Evolutionary conservation across 1,140 invertebrate genomes (phyloP), one percentile per base, ranked within the genome.

Genomic region (Pseudomyrmex dendroicus): DNA sequence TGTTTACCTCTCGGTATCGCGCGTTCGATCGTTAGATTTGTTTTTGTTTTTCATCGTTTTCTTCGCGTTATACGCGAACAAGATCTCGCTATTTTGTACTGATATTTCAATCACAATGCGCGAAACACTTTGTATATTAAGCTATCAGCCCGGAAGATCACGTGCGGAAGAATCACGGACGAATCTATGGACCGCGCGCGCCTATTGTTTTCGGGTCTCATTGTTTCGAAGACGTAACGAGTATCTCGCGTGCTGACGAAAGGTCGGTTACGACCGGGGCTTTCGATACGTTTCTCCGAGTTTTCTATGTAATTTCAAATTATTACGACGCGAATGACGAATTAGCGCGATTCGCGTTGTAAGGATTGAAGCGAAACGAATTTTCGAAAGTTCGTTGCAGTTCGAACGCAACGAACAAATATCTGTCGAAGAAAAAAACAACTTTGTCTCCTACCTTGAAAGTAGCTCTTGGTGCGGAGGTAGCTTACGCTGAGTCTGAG

Each of bases 391-490:
- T 35, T 35, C 5, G 35, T 35, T 35, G 35, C 50, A 52, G 13
- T 20, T 20, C 13, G 13, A 5, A 59, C 15, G 15, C 15, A 57
- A 48, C 35, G 44, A 52, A 64, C 12, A 35, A 15, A 44, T 20
- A 12, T 35, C 1, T 15, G 8, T 20, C 8, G 56, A 15, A 13
- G 35, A 76, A 54, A 7, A 2, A 15, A 56, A 48, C 25, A 3
- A 15, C 15, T 59, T 4, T 4, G 50, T 35, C 50, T 57, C 73
- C 5, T 35, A 99, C 99, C 98, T 98, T 99, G 98, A 95, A 99
- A 99, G 95, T 99, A 99, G 94, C 98, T 99, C 95, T 99, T 99
- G 89, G 99, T 99, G 85, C 99, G 96, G 85, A 99, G 96, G 94
- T 99, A 99, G 95, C 98, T 99, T 94, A 99, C 99, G 70, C 98